Evolutionary conservation across 2,888 invertebrate species (phyloP).

Genomic region (Rhamphomyia laevipes): DNA sequence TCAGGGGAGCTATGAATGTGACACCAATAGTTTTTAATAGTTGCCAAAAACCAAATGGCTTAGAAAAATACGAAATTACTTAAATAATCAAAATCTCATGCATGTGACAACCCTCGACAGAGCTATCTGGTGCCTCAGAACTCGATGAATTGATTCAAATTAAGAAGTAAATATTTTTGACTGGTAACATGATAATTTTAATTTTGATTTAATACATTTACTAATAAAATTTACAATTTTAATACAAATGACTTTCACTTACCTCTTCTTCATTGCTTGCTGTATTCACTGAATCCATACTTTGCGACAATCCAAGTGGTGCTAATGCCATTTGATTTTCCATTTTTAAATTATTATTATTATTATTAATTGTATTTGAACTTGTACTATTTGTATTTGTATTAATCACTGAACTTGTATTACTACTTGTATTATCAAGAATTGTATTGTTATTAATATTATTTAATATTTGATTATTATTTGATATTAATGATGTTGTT

Average conservation of each 20-base stretch:
- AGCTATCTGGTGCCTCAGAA: too few species aligned
- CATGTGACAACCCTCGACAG: too few species aligned
- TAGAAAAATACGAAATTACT: too few species aligned
- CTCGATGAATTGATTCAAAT: too few species aligned
- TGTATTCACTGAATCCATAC: conserved; percentile 96
- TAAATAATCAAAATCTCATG: too few species aligned
- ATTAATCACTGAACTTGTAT: conserved; percentile 14
- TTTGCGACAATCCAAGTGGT: conserved; percentile 77
- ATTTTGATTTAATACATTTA: too few species aligned
- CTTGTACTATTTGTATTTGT: conserved; percentile 12
- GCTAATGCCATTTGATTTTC: conserved; percentile 47
- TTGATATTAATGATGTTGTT: conserved; percentile 18
- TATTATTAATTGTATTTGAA: conserved; percentile 16
- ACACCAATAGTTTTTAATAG: too few species aligned
- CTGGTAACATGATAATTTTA: too few species aligned
- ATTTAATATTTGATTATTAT: not conserved
- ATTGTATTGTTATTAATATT: conserved; percentile 8
- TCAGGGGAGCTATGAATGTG: too few species aligned
- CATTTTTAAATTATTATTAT: conserved; percentile 28
- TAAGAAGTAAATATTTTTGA: too few species aligned
- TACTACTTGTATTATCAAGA: conserved; percentile 12
- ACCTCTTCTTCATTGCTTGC: conserved; percentile 96
- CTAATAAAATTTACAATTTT: too few species aligned
- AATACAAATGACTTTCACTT: conserved; percentile 33
- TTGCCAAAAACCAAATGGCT: too few species aligned